phyloP scores from a whole-genome alignment of 2,888 invertebrate genomes.

The Malacosoma neustria region DNA sequence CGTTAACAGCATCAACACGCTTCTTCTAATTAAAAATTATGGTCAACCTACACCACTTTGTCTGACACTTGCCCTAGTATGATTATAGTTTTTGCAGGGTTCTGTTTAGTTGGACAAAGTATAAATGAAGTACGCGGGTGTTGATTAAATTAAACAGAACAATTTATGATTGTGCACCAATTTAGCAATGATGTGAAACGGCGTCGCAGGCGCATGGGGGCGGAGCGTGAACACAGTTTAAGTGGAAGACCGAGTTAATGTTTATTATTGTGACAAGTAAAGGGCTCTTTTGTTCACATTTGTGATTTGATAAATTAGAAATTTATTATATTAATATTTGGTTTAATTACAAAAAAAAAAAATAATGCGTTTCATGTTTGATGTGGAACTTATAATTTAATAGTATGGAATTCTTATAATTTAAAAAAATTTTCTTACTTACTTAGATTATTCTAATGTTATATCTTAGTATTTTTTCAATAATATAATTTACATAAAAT shows the following conservation, averaged over 20 bases:
- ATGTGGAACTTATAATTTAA: too few species aligned
- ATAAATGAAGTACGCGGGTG: conserved; percentile 47
- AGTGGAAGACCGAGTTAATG: conserved; percentile 25
- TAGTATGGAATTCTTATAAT: too few species aligned
- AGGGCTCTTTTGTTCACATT: conserved; percentile 12
- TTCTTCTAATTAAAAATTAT: conserved; percentile 57
- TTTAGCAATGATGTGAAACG: conserved; percentile 68
- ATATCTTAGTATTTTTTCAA: too few species aligned
- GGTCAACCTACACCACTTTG: conserved; percentile 32
- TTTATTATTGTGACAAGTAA: conserved; percentile 14
- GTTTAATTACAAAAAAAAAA: too few species aligned
- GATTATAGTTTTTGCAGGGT: conserved; percentile 21
- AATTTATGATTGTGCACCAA: conserved; percentile 63
- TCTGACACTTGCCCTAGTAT: conserved; percentile 14
- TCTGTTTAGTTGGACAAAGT: conserved; percentile 31
- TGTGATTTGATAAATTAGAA: too few species aligned
- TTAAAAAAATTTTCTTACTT: too few species aligned
- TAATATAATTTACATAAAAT: background rate
- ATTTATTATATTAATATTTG: too few species aligned
- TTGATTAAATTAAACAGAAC: conserved; percentile 70
- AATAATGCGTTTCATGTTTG: too few species aligned
- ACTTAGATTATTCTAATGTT: too few species aligned
- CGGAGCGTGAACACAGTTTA: conserved; percentile 39
- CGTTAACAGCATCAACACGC: conserved; percentile 31
- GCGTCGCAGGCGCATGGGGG: conserved; percentile 48